Evolutionary conservation across 1,140 invertebrate species (phyloP).

Genomic region (Cryptotermes secundus): DNA sequence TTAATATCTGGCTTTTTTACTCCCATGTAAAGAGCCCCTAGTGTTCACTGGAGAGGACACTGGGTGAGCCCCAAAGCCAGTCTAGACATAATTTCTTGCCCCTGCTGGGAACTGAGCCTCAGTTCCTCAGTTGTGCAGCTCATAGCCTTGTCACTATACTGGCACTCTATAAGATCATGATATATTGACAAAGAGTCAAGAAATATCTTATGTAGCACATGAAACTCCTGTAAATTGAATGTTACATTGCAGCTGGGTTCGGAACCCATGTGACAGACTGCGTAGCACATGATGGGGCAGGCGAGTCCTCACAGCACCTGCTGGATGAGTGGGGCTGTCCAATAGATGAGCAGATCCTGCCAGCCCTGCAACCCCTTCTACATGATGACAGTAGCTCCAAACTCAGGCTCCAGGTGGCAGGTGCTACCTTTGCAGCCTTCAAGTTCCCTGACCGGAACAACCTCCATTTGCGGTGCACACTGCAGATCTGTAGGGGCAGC

Average conservation of each 20-base stretch:
- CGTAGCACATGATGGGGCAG: slow-evolving; percentile 69
- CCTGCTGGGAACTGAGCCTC: too few relatives aligned
- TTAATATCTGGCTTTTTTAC: too few relatives aligned
- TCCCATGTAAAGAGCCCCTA: too few relatives aligned
- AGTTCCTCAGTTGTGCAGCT: too few relatives aligned
- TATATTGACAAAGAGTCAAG: too few relatives aligned
- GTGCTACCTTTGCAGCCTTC: slow-evolving; percentile 71
- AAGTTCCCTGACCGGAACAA: slow-evolving; percentile 75
- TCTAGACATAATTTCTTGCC: too few relatives aligned
- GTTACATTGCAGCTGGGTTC: slow-evolving; percentile 55
- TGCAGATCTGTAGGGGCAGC: slow-evolving; percentile 64
- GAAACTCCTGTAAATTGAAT: not conserved
- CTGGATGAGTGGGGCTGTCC: slow-evolving; percentile 70
- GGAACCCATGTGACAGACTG: slow-evolving; percentile 71
- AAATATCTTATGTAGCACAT: too few relatives aligned
- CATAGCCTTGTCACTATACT: too few relatives aligned
- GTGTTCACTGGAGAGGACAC: too few relatives aligned
- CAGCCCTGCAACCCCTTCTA: slow-evolving; percentile 45
- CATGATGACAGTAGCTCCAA: not conserved
- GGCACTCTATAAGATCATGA: too few relatives aligned
- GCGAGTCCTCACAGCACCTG: slow-evolving; percentile 66
- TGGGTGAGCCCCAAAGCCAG: too few relatives aligned
- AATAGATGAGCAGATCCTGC: slow-evolving; percentile 65
- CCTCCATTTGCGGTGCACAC: slow-evolving; percentile 65
- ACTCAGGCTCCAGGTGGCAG: slow-evolving; percentile 40